Conservation (phyloP, 1,140 invertebrate species). For the Listronotus oregonensis region DNA sequence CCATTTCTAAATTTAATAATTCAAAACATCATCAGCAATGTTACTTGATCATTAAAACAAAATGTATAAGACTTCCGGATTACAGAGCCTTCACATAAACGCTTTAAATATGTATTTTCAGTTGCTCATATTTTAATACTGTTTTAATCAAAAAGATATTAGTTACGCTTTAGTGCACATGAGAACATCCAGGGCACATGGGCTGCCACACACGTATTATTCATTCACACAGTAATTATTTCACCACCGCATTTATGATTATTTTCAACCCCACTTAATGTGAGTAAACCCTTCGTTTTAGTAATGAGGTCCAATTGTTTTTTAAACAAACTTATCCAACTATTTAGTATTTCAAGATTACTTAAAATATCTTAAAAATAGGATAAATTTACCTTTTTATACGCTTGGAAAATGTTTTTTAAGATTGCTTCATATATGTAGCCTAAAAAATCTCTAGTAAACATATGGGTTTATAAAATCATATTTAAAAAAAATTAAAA, state of each 20-base stretch:
- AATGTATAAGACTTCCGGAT: conserved; percentile 11
- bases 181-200: not conserved
- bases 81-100: not conserved
- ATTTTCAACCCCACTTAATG: not conserved
- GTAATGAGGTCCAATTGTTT: too few species aligned
- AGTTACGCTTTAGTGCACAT: conserved; percentile 8
- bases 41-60: conserved; percentile 1
- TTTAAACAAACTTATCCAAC: too few species aligned
- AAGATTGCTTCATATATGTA: too few species aligned
- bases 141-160: conserved; percentile 16
- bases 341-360: too few species aligned
- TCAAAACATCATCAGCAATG: conserved; percentile 2
- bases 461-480: too few species aligned
- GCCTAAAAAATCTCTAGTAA: too few species aligned
- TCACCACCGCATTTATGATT: conserved; percentile 2
- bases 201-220: conserved; percentile 10
- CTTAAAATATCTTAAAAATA: too few species aligned
- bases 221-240: conserved; percentile 14
- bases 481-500: too few species aligned
- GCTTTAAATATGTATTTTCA: conserved; percentile 2
- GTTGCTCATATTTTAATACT: conserved; percentile 4
- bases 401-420: too few species aligned
- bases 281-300: too few species aligned
- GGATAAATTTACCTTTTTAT: too few species aligned
- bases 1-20: not conserved